These are phyloP conservation scores for Carassius gibelio DNA, from an alignment of 2,113 vertebrate species.

Conservation along the genomic window DNA sequence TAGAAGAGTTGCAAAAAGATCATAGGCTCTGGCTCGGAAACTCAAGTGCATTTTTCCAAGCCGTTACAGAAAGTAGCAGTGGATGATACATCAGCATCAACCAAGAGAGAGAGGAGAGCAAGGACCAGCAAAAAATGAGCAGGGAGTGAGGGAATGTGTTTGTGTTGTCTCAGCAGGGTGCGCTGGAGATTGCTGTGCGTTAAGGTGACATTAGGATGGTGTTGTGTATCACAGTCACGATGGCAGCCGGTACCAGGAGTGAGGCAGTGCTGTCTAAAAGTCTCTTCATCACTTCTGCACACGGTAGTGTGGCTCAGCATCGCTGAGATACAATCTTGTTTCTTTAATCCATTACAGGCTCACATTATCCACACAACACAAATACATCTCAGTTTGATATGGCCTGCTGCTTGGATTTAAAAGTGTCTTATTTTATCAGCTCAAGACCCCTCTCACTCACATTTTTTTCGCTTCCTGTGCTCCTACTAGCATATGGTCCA, in stretches of 20 bases:
- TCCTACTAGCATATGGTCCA: not conserved
- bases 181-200: constrained; percentile 5
- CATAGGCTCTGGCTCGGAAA: constrained; percentile 14
- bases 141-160: constrained; percentile 4
- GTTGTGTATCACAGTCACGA: constrained; percentile 40
- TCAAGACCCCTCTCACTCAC: constrained; percentile 12
- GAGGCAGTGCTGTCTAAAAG: constrained; percentile 36
- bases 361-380: constrained; percentile 17
- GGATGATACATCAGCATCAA: not conserved
- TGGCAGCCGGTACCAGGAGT: constrained; percentile 24
- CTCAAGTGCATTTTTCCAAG: not conserved
- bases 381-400: constrained; percentile 29
- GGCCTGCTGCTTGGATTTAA: constrained; percentile 17
- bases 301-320: constrained; percentile 19
- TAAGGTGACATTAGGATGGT: constrained; percentile 33
- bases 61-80: not conserved
- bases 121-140: not conserved
- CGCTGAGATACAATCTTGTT: constrained; percentile 29
- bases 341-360: constrained; percentile 48
- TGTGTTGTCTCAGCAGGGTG: not conserved
- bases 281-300: constrained; percentile 47
- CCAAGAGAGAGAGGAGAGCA: not conserved
- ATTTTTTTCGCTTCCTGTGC: not conserved
- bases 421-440: constrained; percentile 42
- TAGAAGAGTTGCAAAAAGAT: constrained; percentile 66